These are phyloP conservation scores for Habroteleia sp. DNA, from an alignment of 2,888 invertebrate species.

Conservation along the genomic window DNA sequence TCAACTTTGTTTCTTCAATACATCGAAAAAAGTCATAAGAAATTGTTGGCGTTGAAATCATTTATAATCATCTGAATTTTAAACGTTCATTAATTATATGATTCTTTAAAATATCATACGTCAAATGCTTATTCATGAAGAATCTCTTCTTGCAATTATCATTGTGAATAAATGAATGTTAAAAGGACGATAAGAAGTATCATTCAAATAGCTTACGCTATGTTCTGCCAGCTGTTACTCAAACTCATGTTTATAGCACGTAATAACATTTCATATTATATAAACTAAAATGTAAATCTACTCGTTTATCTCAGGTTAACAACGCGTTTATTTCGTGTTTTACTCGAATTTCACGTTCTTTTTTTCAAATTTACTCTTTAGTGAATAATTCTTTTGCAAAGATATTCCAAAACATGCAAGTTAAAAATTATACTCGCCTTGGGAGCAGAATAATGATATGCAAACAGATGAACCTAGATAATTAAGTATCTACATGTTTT, in stretches of 20 bases:
- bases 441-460: constrained; percentile 44
- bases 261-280: constrained; percentile 35
- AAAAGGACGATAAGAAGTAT: constrained; percentile 31
- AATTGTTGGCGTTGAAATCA: too few relatives aligned
- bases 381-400: constrained; percentile 18
- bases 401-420: constrained; percentile 18
- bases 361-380: constrained; percentile 14
- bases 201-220: constrained; percentile 14
- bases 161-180: constrained; percentile 35
- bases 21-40: too few relatives aligned
- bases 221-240: constrained; percentile 40
- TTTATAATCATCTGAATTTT: too few relatives aligned
- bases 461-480: constrained; percentile 40
- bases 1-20: too few relatives aligned
- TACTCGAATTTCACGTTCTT: constrained; percentile 6
- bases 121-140: constrained; percentile 14
- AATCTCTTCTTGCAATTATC: constrained; percentile 26
- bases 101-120: background rate
- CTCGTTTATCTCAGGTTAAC: constrained; percentile 18
- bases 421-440: constrained; percentile 30
- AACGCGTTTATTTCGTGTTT: constrained; percentile 7
- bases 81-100: background rate
- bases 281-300: constrained; percentile 35
- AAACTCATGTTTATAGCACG: constrained; percentile 30
- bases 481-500: constrained; percentile 36